These are phyloP conservation scores for Calephelis virginiensis DNA, from an alignment of 1,140 invertebrate genomes.

Conservation along the genomic window DNA sequence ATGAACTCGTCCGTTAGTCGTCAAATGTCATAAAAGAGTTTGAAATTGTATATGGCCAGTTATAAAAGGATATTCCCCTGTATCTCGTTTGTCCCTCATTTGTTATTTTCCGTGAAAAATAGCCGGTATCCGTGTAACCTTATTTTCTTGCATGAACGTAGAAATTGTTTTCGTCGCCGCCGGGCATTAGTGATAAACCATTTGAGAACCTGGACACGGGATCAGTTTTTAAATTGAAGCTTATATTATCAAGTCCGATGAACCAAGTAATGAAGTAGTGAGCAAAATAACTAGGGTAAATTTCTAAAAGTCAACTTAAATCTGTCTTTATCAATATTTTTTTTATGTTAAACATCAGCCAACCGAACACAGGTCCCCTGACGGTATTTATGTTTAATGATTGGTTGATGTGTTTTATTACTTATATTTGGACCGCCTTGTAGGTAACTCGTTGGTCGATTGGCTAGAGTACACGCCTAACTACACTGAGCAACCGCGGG, in stretches of 20 bases:
- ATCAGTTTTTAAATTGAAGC: slow-evolving; percentile 14
- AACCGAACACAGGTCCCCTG: no score
- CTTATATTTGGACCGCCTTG: no score
- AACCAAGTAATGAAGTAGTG: neutral
- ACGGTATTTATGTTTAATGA: no score
- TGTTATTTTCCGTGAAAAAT: slow-evolving; percentile 28
- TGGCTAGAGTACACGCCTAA: no score
- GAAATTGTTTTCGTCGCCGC: slow-evolving; percentile 36
- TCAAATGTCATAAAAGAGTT: neutral
- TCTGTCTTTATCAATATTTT: no score
- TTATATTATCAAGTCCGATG: slow-evolving; percentile 9
- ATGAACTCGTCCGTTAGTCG: neutral
- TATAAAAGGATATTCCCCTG: neutral
- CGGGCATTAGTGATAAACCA: slow-evolving; percentile 26
- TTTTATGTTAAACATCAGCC: no score
- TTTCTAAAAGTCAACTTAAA: no score
- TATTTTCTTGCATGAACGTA: slow-evolving; percentile 27
- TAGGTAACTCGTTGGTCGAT: no score
- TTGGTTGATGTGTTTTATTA: no score
- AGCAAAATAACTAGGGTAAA: no score
- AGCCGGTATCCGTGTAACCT: slow-evolving; percentile 21
- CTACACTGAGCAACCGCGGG: no score
- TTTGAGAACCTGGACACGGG: slow-evolving; percentile 16
- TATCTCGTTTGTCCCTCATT: slow-evolving; percentile 18
- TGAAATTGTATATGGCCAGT: neutral